Conservation (phyloP, 2,797 vertebrate species). For the Danio albolineatus region DNA sequence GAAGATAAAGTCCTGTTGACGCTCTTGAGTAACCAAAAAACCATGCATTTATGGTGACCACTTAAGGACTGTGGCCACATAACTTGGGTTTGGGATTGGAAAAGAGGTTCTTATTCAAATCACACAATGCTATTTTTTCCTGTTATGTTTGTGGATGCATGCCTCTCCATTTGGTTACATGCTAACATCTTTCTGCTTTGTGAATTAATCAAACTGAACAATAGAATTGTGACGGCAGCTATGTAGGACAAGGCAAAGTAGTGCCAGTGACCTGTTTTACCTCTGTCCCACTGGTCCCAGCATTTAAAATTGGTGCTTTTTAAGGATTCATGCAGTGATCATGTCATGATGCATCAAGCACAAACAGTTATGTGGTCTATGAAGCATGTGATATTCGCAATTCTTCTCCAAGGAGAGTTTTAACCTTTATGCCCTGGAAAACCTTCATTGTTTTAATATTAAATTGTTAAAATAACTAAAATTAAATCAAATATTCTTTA, state of each 20-base stretch:
- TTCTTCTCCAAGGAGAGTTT: background rate
- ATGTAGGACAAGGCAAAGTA: conserved; percentile 9
- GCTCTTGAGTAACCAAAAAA: background rate
- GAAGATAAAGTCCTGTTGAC: background rate
- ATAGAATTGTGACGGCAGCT: background rate
- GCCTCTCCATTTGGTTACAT: no score
- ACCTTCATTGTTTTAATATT: background rate
- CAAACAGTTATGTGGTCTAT: background rate
- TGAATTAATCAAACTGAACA: no score
- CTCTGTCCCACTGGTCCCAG: background rate
- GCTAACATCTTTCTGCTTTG: no score
- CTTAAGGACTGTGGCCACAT: background rate
- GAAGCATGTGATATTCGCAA: background rate
- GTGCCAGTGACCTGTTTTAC: conserved; percentile 18
- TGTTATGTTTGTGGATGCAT: no score
- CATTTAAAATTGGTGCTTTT: conserved; percentile 6
- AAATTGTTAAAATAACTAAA: no score
- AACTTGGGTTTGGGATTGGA: background rate
- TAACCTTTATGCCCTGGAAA: background rate
- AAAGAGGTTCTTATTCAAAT: background rate
- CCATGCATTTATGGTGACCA: background rate
- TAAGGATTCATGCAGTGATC: conserved; percentile 1
- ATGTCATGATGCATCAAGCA: background rate
- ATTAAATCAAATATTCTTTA: no score
- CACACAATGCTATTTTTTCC: background rate